Evolutionary conservation across 2,113 vertebrate genomes (phyloP).

Genomic region (Zapus hudsonius): DNA sequence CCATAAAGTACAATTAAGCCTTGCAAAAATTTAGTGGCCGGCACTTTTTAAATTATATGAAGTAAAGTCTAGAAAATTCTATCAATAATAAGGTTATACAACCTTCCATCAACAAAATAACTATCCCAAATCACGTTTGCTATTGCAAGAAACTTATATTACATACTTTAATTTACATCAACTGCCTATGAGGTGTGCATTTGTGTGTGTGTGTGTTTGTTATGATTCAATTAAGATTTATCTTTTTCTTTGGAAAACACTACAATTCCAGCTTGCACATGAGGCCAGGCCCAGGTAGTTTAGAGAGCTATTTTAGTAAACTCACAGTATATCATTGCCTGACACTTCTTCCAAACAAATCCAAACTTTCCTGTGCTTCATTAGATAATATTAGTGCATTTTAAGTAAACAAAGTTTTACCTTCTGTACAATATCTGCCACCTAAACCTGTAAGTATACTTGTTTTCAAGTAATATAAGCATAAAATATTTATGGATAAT

Average conservation of each 20-base stretch:
- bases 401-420: constrained; percentile 48
- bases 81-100: constrained; percentile 72
- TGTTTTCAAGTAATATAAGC: neutral
- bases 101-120: constrained; percentile 66
- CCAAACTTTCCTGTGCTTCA: neutral
- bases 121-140: constrained; percentile 25
- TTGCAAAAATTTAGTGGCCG: constrained; percentile 79
- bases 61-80: constrained; percentile 69
- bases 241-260: neutral
- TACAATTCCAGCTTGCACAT: neutral
- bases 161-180: neutral
- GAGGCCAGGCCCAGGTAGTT: neutral
- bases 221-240: neutral
- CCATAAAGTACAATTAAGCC: constrained; percentile 83
- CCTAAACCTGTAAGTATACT: neutral
- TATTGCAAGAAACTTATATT: neutral
- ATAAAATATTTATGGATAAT: neutral
- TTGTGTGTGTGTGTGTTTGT: neutral
- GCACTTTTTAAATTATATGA: constrained; percentile 77
- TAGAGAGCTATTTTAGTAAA: neutral
- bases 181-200: neutral
- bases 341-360: neutral
- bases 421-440: neutral
- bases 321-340: neutral
- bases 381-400: neutral